Conservation (phyloP, 2,888 invertebrate genomes). For the Brenthis hecate region DNA sequence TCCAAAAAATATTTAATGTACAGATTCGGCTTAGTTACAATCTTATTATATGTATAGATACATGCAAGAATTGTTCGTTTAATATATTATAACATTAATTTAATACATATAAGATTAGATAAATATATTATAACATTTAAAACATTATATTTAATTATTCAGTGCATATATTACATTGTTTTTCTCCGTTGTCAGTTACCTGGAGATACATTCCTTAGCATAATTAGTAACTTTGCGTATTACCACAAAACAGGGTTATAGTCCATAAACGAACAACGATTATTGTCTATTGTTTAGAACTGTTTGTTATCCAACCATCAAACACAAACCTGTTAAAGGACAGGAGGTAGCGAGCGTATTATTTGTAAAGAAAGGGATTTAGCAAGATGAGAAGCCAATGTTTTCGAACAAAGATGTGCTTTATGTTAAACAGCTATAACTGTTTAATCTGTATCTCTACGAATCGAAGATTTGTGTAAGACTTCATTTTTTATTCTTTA, state of each 20-base stretch:
- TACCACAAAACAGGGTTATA: conserved; percentile 48
- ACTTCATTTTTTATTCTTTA: conserved; percentile 13
- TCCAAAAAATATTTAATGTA: too few species aligned
- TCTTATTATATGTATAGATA: too few species aligned
- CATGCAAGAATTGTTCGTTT: too few species aligned
- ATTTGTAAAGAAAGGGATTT: conserved; percentile 58
- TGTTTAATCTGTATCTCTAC: conserved; percentile 31
- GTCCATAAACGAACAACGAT: conserved; percentile 51
- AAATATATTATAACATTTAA: neutral
- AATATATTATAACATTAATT: too few species aligned
- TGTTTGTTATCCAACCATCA: conserved; percentile 51
- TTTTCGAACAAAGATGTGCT: conserved; percentile 40
- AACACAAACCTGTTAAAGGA: conserved; percentile 45
- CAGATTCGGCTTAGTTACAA: too few species aligned
- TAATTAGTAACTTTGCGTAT: conserved; percentile 55
- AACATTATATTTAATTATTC: neutral
- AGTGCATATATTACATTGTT: conserved; percentile 7
- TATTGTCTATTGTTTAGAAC: conserved; percentile 56
- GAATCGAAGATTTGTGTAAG: conserved; percentile 34
- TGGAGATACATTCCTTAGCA: conserved; percentile 46
- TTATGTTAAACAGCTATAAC: conserved; percentile 26
- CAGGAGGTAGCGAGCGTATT: conserved; percentile 52
- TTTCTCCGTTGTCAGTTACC: conserved; percentile 37
- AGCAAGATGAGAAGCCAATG: conserved; percentile 42
- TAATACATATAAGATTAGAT: too few species aligned